Base-by-base conservation (phyloP, 2,888 invertebrate genomes). In the Synanthedon vespiformis region DNA sequence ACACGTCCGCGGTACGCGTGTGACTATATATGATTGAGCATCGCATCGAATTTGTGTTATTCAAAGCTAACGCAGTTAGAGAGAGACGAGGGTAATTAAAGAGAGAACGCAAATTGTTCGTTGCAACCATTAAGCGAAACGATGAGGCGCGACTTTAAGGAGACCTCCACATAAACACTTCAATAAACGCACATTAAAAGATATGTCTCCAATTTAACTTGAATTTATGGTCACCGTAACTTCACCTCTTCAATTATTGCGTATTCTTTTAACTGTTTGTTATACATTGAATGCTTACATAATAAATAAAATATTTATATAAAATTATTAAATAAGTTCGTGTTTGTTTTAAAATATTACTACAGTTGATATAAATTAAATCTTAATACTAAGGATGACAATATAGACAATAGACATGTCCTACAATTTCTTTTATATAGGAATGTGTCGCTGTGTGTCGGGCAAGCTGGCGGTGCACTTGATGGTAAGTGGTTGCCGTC, bases 171-270 rank as follows among this genome's bases (percentile, higher is more conserved):
- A 77, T 82, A 81, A 83, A 81, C 81, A 82, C 80, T 80, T 79
- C 81, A 82, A 82, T 82, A 80, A 82, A 77, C 66, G 67, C 67
- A 74, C 76, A 79, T 80, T 82, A 83, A 80, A 80, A 74, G 78
- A 80, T 80, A 81, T 77, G 80, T 80, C 80, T 77, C 72, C 75
- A 80, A 83, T 83, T 82, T 78, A 80, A 80, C 74, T 77, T 63
- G 69, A 79, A 82, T 83, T 83, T 82, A 84, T 80, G 68, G 74
- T 70, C 70, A 77, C 77, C 72, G 74, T 82, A 82, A 80, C 71
- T 65, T 68, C 65, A 68, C 67, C 62, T 63, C 59, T 52, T 40
- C 48, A 40, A 47, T 50, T 49, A 12, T 2, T 51, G 48, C 48
- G 50, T 55, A 3, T 13, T 12, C 2, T 8, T 52, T 48, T 49